phyloP scores from a whole-genome alignment of 2,888 invertebrate genomes.

The Nomada fucata region DNA sequence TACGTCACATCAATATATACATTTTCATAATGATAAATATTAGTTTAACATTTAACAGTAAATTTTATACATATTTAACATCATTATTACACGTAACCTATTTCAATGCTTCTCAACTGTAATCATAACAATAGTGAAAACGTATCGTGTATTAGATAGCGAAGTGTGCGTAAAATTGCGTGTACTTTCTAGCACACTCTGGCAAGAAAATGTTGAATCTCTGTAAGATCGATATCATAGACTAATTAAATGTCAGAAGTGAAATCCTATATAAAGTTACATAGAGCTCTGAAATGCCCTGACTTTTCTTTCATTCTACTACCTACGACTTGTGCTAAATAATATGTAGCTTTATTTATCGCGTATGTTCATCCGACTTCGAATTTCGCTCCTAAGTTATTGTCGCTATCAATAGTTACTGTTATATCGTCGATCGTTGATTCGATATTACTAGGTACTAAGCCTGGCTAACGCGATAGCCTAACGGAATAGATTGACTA shows the following conservation, averaged over 20 bases:
- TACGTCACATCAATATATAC: constrained; percentile 26
- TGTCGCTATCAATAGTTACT: too few species aligned
- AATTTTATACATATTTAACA: constrained; percentile 25
- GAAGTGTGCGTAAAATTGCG: constrained; percentile 8
- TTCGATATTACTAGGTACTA: too few species aligned
- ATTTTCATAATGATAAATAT: constrained; percentile 21
- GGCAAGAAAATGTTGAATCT: constrained; percentile 8
- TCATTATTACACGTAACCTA: constrained; percentile 18
- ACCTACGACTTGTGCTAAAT: too few species aligned
- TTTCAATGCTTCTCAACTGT: constrained; percentile 15
- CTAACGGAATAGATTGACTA: not conserved
- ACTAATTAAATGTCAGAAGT: not conserved
- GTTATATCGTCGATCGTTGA: too few species aligned
- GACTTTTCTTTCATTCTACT: too few species aligned
- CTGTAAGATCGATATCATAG: constrained; percentile 11
- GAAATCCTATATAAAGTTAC: not conserved
- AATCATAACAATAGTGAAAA: constrained; percentile 41
- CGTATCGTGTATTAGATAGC: constrained; percentile 30
- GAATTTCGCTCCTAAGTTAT: too few species aligned
- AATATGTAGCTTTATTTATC: too few species aligned
- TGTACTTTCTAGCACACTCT: constrained; percentile 11
- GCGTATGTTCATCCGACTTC: too few species aligned
- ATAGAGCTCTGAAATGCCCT: too few species aligned
- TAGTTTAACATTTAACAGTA: constrained; percentile 10
- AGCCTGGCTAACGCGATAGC: too few species aligned